A percentile compares a stretch with the other conserved stretches of the same genome.
Conservation (phyloP, 2,888 invertebrate species). For the Agrotis clavis region DNA sequence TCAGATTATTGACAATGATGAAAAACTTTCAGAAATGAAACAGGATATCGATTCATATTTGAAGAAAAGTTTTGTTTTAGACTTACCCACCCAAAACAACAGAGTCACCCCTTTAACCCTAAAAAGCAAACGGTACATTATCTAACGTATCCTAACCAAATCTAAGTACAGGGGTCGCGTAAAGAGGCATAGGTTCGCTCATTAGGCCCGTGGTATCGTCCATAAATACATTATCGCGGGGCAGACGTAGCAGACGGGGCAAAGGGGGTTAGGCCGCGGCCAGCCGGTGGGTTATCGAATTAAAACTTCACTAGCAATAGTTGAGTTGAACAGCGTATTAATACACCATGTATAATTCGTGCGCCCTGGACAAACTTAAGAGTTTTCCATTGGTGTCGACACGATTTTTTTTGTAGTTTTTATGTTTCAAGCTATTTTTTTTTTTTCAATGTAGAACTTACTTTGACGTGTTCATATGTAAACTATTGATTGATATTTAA, state of each 20-base stretch:
- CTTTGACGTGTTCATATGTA: not conserved
- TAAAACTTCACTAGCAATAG: conserved; percentile 91
- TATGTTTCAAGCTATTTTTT: not conserved
- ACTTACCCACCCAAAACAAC: conserved; percentile 1
- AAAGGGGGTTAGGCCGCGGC: conserved; percentile 63
- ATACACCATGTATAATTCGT: conserved; percentile 91
- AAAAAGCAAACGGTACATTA: conserved; percentile 61
- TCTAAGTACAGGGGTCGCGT: conserved; percentile 77
- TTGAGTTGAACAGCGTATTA: conserved; percentile 91
- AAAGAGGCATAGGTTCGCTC: conserved; percentile 88
- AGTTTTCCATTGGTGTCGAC: conserved; percentile 72
- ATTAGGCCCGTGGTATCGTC: conserved; percentile 90
- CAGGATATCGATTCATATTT: not conserved
- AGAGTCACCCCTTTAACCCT: conserved; percentile 25
- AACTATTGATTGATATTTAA: too few species aligned
- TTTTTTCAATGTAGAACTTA: too few species aligned
- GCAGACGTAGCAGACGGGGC: conserved; percentile 61
- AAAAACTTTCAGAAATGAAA: not conserved
- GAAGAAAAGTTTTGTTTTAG: not conserved
- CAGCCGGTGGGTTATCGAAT: conserved; percentile 87
- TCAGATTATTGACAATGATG: not conserved
- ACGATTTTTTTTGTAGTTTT: conserved; percentile 4
- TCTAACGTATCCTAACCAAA: conserved; percentile 67
- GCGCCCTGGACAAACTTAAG: conserved; percentile 86
- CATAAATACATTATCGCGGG: conserved; percentile 90